phyloP scores from a whole-genome alignment of 2,888 invertebrate species.

The Operophtera brumata region DNA sequence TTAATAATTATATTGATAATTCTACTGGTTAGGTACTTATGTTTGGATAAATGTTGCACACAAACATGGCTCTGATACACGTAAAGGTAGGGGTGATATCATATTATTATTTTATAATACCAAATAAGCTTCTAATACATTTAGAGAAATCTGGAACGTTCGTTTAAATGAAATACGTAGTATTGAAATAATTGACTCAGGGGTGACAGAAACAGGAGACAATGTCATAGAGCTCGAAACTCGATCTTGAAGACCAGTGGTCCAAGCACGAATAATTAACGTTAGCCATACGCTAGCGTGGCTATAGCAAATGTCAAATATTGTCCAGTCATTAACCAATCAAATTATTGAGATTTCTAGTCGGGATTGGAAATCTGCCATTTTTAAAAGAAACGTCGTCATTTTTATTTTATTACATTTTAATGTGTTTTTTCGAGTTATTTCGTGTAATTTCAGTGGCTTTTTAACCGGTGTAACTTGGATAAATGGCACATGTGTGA shows the following conservation, averaged over 20 bases:
- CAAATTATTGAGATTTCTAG: too few species aligned
- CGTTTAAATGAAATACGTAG: slow-evolving; percentile 7
- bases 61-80: slow-evolving; percentile 1
- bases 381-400: too few species aligned
- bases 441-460: too few species aligned
- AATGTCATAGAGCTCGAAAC: background rate
- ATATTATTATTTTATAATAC: slow-evolving; percentile 1
- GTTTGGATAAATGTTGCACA: background rate
- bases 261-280: too few species aligned
- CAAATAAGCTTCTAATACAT: slow-evolving; percentile 10
- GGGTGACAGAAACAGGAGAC: slow-evolving; percentile 32
- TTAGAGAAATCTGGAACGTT: slow-evolving; percentile 24
- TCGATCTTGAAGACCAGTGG: background rate
- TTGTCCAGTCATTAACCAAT: too few species aligned
- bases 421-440: too few species aligned
- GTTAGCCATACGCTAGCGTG: too few species aligned
- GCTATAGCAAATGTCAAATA: too few species aligned
- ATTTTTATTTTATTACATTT: too few species aligned
- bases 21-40: background rate
- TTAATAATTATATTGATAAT: background rate
- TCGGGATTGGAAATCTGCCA: too few species aligned
- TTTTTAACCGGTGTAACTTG: too few species aligned
- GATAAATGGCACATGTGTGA: too few species aligned
- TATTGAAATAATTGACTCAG: slow-evolving; percentile 20
- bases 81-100: background rate